These are phyloP conservation scores for Accipiter cooperii DNA, from an alignment of 2,113 vertebrate species.

Conservation along the genomic window DNA sequence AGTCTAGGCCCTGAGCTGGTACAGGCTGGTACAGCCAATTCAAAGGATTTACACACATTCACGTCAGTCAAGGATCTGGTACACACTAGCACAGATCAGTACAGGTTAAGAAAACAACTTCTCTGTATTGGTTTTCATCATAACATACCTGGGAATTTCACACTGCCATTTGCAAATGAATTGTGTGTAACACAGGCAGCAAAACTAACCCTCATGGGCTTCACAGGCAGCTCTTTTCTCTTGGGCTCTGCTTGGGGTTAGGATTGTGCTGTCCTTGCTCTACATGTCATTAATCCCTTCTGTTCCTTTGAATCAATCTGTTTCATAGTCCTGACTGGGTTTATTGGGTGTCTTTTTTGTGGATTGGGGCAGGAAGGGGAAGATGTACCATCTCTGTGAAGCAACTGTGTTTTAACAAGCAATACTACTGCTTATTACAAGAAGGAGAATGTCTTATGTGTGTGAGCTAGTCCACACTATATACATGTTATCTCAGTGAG, in stretches of 20 bases:
- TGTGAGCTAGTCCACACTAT: neutral
- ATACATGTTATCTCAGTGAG: neutral
- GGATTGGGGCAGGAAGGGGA: neutral
- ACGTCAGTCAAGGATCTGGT: neutral
- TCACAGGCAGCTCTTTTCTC: neutral
- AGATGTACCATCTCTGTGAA: neutral
- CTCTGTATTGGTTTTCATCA: neutral
- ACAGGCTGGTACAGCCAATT: neutral
- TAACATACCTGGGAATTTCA: neutral
- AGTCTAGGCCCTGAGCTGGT: neutral
- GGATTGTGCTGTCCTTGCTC: neutral
- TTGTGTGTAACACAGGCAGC: neutral
- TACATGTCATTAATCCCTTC: neutral
- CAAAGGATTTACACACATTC: neutral
- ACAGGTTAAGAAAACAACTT: neutral
- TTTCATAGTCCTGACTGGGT: neutral
- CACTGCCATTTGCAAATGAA: neutral
- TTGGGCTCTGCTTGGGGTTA: neutral
- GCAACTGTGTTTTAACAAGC: neutral
- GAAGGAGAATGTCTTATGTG: neutral
- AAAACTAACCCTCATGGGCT: neutral
- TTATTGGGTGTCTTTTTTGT: neutral
- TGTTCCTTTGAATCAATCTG: neutral
- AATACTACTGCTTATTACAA: neutral
- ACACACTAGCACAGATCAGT: neutral